Base-by-base conservation (phyloP, 2,888 invertebrate genomes). In the Alcis repandata region DNA sequence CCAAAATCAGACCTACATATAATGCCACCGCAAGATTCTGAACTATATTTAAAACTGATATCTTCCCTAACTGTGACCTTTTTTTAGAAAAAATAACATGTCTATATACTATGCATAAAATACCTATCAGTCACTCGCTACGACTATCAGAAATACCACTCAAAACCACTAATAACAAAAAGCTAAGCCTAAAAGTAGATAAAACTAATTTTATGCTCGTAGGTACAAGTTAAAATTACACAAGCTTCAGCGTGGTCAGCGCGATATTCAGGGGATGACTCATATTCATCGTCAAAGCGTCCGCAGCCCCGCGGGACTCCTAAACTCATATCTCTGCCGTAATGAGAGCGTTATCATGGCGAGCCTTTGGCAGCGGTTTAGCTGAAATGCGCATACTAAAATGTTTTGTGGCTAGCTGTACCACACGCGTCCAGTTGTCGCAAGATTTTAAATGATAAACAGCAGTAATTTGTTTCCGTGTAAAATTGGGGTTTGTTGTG, bases 261-360 rank as follows among this genome's bases (percentile, higher is more conserved):
- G 10, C 49, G 1, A 33, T 10, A 11, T 22, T 11, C 46, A 46
- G 46, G n/a, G 22, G 13, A 46, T 11, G 10, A 11, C 15, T 43
- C 11, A 2, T 15, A 43, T 19, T 17, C 19, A 43, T 17, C 7
- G 46, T 22, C 1, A n/a, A 7, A 22, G 7, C 22, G 22, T n/a
- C 10, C 43, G 19, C 43, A 43, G 13, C 11, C 46, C 46, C 46
- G n/a, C 22, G 4, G 13, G 46, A 22, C n/a, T 46, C 22, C 22
- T 46, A 46, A n/a, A 1, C 22, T 46, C 46, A n/a, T 46, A 46
- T 46, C 46, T 46, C 46, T 8, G n/a, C 20, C 45, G 13, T 45
- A 45, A 45, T 45, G 45, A 22, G 22, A 11, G n/a, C 20, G 22
- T 43, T 43, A 22, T 45, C 45, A 22, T 8, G 22, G 13, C 22